These are phyloP conservation scores for Canis aureus DNA, from an alignment of 2,113 vertebrate genomes.

Conservation along the genomic window DNA sequence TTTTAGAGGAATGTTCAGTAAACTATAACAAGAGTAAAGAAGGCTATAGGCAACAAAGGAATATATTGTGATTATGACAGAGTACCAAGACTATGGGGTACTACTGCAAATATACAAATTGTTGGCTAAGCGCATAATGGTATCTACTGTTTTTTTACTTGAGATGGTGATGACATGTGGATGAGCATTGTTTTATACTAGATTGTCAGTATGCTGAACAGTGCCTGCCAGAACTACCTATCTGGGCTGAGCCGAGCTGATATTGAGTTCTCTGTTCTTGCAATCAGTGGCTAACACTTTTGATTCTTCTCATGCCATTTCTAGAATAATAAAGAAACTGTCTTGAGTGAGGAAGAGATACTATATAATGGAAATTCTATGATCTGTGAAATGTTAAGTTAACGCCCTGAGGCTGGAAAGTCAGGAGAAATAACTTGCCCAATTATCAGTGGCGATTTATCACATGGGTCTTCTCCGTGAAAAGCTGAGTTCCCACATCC, in stretches of 20 bases:
- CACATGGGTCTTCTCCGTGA: not conserved
- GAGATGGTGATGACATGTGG: not conserved
- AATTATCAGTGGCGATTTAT: not conserved
- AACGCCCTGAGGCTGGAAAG: not conserved
- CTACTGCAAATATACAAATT: not conserved
- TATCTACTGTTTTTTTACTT: not conserved
- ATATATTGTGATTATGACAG: no score
- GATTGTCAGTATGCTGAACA: not conserved
- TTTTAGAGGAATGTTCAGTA: not conserved
- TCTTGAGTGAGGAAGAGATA: not conserved
- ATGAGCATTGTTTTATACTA: not conserved
- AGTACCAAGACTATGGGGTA: not conserved
- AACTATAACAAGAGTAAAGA: not conserved
- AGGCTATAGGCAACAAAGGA: not conserved
- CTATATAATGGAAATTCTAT: not conserved
- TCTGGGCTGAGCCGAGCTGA: not conserved
- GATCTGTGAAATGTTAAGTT: conserved; percentile 5
- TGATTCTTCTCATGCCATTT: not conserved
- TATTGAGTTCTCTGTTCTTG: not conserved
- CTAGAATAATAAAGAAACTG: not conserved
- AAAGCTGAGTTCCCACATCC: not conserved
- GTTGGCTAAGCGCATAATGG: fast-evolving
- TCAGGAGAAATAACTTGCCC: conserved; percentile 12
- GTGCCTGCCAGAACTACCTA: not conserved
- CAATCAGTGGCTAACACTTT: not conserved